phyloP scores from a whole-genome alignment of 2,113 vertebrate species.

The Melanerpes formicivorus region DNA sequence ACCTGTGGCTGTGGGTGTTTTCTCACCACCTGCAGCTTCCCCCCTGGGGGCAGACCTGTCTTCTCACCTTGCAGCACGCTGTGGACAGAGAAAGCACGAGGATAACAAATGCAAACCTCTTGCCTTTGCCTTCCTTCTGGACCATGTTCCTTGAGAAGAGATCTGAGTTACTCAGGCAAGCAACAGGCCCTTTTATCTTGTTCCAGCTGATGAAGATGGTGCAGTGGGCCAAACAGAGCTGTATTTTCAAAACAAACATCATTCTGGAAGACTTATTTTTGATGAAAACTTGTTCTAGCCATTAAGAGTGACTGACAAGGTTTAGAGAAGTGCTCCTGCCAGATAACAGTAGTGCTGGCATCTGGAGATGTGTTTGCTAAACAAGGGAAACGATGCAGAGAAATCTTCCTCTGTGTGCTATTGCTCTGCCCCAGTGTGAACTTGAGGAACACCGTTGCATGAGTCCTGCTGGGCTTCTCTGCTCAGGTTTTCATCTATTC shows the following conservation, averaged over 20 bases:
- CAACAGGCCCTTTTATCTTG: background rate
- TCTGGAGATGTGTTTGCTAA: constrained; percentile 52
- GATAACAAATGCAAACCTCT: background rate
- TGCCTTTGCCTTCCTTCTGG: background rate
- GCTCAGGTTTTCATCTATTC: background rate
- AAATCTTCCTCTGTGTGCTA: background rate
- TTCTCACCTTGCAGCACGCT: background rate
- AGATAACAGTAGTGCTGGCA: background rate
- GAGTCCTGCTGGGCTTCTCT: background rate
- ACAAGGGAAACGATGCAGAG: background rate
- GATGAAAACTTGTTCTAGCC: constrained; percentile 27
- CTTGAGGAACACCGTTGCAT: accelerated
- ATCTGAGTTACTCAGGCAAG: background rate
- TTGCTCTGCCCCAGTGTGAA: background rate
- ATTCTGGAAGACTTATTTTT: background rate
- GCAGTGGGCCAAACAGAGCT: background rate
- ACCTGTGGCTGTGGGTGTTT: background rate
- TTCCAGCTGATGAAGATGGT: accelerated
- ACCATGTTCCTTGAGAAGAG: background rate
- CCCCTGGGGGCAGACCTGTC: background rate
- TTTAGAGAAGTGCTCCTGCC: constrained; percentile 20
- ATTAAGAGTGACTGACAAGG: background rate
- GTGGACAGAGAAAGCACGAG: background rate
- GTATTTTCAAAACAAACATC: constrained; percentile 61
- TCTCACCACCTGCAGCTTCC: background rate